Conservation (phyloP, 2,888 invertebrate species). For the Caenorhabditis macrosperma region DNA sequence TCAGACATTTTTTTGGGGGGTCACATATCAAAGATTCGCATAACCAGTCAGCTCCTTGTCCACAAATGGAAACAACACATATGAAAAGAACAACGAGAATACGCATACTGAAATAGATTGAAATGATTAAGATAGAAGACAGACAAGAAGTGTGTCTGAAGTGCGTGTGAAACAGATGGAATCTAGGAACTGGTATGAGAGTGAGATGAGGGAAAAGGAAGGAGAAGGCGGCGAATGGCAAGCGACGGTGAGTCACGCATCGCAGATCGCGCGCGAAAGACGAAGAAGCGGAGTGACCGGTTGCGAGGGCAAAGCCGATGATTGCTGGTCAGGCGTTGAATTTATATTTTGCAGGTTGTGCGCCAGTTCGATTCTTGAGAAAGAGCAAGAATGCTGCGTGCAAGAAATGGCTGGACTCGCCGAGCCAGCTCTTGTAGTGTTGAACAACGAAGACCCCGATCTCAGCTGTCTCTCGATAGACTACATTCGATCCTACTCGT, state of each 20-base stretch:
- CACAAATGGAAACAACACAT: background rate
- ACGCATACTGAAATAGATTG: conserved; percentile 1
- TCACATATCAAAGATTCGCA: conserved; percentile 71
- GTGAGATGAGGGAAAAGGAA: conserved; percentile 21
- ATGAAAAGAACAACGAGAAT: background rate
- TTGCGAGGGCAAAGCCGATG: conserved; percentile 40
- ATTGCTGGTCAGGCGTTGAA: conserved; percentile 18
- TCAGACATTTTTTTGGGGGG: conserved; percentile 66
- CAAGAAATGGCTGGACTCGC: conserved; percentile 52
- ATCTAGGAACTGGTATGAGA: conserved; percentile 32
- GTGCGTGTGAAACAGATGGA: conserved; percentile 26
- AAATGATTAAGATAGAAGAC: background rate
- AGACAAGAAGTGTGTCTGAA: background rate
- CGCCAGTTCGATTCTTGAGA: conserved; percentile 52
- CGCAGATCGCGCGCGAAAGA: conserved; percentile 43
- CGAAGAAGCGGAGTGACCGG: conserved; percentile 44
- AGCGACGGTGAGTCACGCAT: conserved; percentile 56
- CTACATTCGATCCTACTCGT: conserved; percentile 52
- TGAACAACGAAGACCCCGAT: conserved; percentile 63
- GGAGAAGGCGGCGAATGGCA: conserved; percentile 35
- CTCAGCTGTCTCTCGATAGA: conserved; percentile 61
- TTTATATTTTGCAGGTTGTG: conserved; percentile 56
- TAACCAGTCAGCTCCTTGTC: conserved; percentile 38
- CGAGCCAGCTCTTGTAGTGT: conserved; percentile 53
- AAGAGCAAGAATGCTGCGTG: conserved; percentile 57